phyloP scores from a whole-genome alignment of 2,888 invertebrate species.

The Acronicta leporina region DNA sequence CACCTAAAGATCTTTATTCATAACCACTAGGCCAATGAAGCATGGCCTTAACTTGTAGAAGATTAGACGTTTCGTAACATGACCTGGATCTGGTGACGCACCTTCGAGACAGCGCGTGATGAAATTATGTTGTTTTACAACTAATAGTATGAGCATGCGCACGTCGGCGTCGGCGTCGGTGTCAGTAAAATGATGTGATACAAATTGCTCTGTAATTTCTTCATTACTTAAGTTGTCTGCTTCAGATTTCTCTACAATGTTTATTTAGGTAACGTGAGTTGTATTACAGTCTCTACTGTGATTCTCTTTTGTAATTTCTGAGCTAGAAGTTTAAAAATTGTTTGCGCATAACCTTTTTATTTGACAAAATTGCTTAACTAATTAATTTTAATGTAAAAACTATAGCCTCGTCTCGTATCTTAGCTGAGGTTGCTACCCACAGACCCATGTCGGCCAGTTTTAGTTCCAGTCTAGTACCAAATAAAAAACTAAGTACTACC shows the following conservation, averaged over 20 bases:
- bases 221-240: conserved; percentile 39
- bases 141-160: conserved; percentile 49
- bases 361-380: no score
- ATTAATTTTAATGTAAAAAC: no score
- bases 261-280: not conserved
- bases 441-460: no score
- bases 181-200: conserved; percentile 44
- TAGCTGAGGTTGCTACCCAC: no score
- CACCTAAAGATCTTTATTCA: conserved; percentile 25
- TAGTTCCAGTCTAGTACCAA: no score
- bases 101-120: conserved; percentile 54
- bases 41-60: conserved; percentile 54
- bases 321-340: no score
- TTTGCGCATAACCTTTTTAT: no score
- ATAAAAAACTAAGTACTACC: no score
- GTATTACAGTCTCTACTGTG: not conserved
- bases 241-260: conserved; percentile 1
- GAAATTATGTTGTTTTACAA: conserved; percentile 62
- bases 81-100: conserved; percentile 63
- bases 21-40: conserved; percentile 45
- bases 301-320: no score
- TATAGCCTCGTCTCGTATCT: no score
- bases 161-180: conserved; percentile 29
- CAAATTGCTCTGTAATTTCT: conserved; percentile 53
- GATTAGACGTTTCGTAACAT: conserved; percentile 61